phyloP scores from a whole-genome alignment of 2,113 vertebrate genomes.

The Albula goreensis region DNA sequence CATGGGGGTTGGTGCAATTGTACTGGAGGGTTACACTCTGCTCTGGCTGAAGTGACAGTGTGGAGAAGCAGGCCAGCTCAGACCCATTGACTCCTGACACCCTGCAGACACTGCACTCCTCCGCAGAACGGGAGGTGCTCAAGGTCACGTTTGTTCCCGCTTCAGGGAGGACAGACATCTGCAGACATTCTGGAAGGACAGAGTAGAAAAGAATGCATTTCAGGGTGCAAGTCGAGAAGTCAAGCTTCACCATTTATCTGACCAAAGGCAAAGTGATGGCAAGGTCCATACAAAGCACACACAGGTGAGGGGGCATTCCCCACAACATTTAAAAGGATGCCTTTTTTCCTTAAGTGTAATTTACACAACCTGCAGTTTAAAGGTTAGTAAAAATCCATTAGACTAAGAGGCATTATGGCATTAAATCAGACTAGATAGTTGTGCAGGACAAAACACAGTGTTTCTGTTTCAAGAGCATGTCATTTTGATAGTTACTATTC shows the following conservation, averaged over 20 bases:
- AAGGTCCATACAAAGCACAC: background rate
- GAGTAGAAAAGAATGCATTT: background rate
- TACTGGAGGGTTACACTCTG: conserved; percentile 63
- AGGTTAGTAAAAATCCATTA: too few relatives aligned
- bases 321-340: too few relatives aligned
- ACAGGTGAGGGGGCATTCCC: too few relatives aligned
- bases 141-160: conserved; percentile 58
- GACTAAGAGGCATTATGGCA: too few relatives aligned
- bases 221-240: too few relatives aligned
- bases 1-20: conserved; percentile 63
- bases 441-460: background rate
- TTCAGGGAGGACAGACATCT: conserved; percentile 44
- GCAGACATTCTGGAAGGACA: conserved; percentile 57
- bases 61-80: conserved; percentile 29
- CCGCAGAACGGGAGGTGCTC: background rate
- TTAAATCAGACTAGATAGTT: background rate
- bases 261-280: background rate
- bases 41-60: conserved; percentile 63
- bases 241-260: background rate
- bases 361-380: too few relatives aligned
- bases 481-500: background rate
- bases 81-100: background rate
- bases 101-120: conserved; percentile 55
- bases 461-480: background rate
- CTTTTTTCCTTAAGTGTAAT: too few relatives aligned